These are phyloP conservation scores for Potorous gilbertii DNA, from an alignment of 2,797 vertebrate genomes.

Conservation along the genomic window DNA sequence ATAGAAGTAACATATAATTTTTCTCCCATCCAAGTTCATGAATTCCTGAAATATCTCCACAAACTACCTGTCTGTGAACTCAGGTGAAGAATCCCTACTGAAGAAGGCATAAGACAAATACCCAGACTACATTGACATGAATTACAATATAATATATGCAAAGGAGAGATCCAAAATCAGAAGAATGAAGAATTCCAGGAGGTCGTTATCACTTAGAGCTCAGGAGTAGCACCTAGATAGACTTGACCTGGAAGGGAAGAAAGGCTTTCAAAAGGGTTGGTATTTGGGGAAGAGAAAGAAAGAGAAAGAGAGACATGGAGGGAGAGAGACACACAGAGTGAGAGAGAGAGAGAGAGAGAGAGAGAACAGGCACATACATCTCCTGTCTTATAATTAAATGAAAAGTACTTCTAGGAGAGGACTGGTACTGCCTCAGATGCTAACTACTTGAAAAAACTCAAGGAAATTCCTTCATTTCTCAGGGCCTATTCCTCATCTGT, in stretches of 20 bases:
- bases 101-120: not conserved
- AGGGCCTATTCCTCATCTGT: conserved; percentile 10
- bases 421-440: not conserved
- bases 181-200: not conserved
- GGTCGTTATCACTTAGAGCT: not conserved
- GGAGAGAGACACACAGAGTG: too few species aligned
- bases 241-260: not conserved
- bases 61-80: not conserved
- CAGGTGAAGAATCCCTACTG: not conserved
- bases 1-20: not conserved
- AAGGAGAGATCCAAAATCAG: not conserved
- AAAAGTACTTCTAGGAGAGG: not conserved
- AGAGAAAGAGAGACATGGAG: too few species aligned
- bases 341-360: too few species aligned
- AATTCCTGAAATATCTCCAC: not conserved
- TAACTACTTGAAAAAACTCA: not conserved
- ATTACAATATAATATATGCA: not conserved
- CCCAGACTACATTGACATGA: not conserved
- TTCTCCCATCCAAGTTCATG: not conserved
- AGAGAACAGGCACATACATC: not conserved
- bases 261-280: not conserved
- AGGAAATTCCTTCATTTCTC: not conserved
- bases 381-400: not conserved
- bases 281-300: not conserved
- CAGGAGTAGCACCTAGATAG: not conserved